Evolutionary conservation across 2,113 vertebrate species (phyloP).

Genomic region (Epinephelus moara): DNA sequence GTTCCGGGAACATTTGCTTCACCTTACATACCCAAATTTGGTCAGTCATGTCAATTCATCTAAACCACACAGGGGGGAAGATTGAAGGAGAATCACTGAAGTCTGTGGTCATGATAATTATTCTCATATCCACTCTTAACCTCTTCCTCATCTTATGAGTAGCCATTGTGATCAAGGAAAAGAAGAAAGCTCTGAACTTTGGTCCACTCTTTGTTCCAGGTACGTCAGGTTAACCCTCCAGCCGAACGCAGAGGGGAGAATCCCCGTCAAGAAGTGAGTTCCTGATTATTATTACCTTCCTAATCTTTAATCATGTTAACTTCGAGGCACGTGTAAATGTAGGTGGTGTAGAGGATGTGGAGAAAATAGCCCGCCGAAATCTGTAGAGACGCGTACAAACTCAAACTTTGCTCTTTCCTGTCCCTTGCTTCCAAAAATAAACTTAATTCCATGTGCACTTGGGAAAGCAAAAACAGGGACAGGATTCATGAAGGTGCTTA

Average conservation of each 20-base stretch:
- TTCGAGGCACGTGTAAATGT: constrained; percentile 21
- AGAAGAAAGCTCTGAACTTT: background rate
- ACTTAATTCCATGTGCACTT: constrained; percentile 77
- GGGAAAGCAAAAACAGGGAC: constrained; percentile 81
- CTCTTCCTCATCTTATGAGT: background rate
- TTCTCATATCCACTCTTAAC: too few species aligned
- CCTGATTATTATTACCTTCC: background rate
- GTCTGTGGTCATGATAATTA: background rate
- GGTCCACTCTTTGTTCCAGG: constrained; percentile 77
- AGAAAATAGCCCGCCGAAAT: constrained; percentile 63
- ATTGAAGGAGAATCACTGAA: background rate
- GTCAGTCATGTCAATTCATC: too few species aligned
- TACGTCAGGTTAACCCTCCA: constrained; percentile 94
- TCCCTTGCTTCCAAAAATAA: constrained; percentile 76
- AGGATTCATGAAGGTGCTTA: constrained; percentile 76
- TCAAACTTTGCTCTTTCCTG: constrained; percentile 73
- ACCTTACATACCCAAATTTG: too few species aligned
- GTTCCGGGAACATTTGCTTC: too few species aligned
- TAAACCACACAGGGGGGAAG: too few species aligned
- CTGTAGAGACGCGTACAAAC: constrained; percentile 65
- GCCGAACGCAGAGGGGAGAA: constrained; percentile 92
- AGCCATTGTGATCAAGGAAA: too few species aligned
- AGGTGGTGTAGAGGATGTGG: constrained; percentile 15
- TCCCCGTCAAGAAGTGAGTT: constrained; percentile 97
- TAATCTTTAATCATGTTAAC: constrained; percentile 9